These are phyloP conservation scores for Drosophila trapezifrons DNA, from an alignment of 1,140 invertebrate species.

Conservation along the genomic window DNA sequence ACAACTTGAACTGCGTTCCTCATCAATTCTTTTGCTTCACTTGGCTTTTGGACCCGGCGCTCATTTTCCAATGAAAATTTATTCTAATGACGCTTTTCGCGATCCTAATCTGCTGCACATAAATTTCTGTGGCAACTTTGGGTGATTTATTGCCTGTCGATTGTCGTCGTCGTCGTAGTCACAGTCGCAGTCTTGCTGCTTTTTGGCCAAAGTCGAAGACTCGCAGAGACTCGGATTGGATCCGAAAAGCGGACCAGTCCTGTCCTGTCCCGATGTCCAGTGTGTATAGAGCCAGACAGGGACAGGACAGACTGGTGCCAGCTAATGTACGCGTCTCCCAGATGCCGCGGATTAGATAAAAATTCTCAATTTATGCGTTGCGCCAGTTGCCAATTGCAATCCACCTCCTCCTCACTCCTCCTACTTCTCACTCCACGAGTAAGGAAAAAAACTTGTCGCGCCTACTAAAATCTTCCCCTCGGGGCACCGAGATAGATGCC, in stretches of 20 bases:
- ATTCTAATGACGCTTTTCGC: conserved; percentile 75
- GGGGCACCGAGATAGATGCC: conserved; percentile 32
- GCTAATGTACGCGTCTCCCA: conserved; percentile 79
- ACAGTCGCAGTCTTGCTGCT: conserved; percentile 28
- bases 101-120: conserved; percentile 80
- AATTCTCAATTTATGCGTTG: conserved; percentile 82
- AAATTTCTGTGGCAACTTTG: conserved; percentile 81
- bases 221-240: conserved; percentile 23
- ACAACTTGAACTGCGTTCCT: conserved; percentile 17
- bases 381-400: conserved; percentile 77
- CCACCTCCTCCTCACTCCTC: conserved; percentile 11
- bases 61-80: conserved; percentile 70
- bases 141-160: conserved; percentile 82
- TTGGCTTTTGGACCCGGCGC: conserved; percentile 17
- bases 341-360: conserved; percentile 82
- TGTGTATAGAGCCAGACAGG: conserved; percentile 18
- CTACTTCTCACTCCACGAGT: neutral
- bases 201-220: conserved; percentile 33
- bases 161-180: conserved; percentile 69
- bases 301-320: conserved; percentile 51
- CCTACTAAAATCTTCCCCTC: conserved; percentile 56
- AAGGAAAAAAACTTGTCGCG: conserved; percentile 67
- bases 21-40: conserved; percentile 26
- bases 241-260: conserved; percentile 35
- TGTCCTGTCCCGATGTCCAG: conserved; percentile 6